These are phyloP conservation scores for Dromococcyx pavoninus DNA, from an alignment of 2,797 vertebrate species.

Conservation along the genomic window DNA sequence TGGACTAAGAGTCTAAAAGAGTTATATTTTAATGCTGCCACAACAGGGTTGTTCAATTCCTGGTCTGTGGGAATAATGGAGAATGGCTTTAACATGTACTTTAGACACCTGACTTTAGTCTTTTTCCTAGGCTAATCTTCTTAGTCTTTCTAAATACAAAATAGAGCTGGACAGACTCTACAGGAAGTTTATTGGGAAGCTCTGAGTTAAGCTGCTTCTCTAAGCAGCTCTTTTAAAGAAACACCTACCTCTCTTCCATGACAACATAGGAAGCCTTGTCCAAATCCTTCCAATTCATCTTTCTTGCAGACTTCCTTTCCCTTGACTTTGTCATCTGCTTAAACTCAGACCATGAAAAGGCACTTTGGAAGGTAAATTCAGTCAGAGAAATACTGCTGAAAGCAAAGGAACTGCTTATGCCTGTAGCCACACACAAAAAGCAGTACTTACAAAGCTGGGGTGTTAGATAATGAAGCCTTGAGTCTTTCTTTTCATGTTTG, in stretches of 20 bases:
- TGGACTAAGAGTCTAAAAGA: background rate
- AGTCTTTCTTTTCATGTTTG: background rate
- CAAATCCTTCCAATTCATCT: background rate
- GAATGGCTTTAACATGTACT: background rate
- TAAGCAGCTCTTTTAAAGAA: background rate
- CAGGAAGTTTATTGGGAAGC: background rate
- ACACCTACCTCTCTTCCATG: background rate
- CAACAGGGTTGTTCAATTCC: background rate
- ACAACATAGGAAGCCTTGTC: background rate
- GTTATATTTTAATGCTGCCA: background rate
- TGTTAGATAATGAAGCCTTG: conserved; percentile 44
- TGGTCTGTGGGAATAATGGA: background rate
- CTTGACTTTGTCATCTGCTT: background rate
- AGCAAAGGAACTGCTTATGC: background rate
- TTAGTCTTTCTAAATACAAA: background rate
- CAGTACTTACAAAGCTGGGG: background rate
- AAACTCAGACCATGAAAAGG: background rate
- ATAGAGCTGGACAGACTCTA: background rate
- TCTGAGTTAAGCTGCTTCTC: background rate
- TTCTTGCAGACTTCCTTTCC: background rate
- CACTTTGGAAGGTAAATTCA: conserved; percentile 31
- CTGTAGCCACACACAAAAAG: background rate
- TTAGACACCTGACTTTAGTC: background rate
- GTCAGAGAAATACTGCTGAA: background rate
- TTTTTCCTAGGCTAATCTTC: background rate